Base-by-base conservation (phyloP, 1,140 invertebrate species). In the Pseudomyrmex dendroicus region DNA sequence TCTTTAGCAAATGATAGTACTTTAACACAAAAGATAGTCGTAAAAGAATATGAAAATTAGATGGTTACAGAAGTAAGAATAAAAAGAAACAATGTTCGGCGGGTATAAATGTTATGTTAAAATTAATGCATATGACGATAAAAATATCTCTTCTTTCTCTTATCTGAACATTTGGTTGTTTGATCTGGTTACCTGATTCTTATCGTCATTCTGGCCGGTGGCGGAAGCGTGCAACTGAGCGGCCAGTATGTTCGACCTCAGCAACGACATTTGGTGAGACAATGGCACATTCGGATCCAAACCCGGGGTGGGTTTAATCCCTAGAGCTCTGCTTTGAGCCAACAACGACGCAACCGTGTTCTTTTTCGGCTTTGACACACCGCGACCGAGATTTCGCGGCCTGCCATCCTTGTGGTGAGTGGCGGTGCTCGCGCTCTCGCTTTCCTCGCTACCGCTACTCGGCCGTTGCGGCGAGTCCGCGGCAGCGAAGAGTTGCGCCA, bases 341-440 rank as follows among this genome's bases (percentile, higher is more conserved):
- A 98, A 93, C 46, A 98, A 93, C 25, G 97, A 98, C 0, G 98
- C 98, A 0, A 98, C 98, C 0, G 98, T 98, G 90, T 98, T 98
- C 94, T 98, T 98, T 95, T 98, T 98, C 44, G 97, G 97, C 91
- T 98, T 98, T 84, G 97, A 98, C 3, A 98, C 97, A 1, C 97
- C 97, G 2, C 97, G 95, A 9, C 97, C 97, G 9, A 98, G 95
- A 93, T 98, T 97, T 13, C 97, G 95, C 0, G 97, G 97, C 50
- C 97, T 92, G 3, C 97, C 96, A 91, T 98, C 97, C 73, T 97
- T 96, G 76, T 95, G 94, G 67, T 94, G 93, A 8, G 90, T 90
- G 1, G 89, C 87, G 66, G 52, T 92, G 82, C 64, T 91, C 91
- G 95, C 91, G 91, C 95, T 95, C 88, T 96, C 96, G 86, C 95